A percentile compares a stretch with the other conserved stretches of the same genome.
Conservation (phyloP, 1,140 invertebrate genomes). For the Nasonia giraulti region DNA sequence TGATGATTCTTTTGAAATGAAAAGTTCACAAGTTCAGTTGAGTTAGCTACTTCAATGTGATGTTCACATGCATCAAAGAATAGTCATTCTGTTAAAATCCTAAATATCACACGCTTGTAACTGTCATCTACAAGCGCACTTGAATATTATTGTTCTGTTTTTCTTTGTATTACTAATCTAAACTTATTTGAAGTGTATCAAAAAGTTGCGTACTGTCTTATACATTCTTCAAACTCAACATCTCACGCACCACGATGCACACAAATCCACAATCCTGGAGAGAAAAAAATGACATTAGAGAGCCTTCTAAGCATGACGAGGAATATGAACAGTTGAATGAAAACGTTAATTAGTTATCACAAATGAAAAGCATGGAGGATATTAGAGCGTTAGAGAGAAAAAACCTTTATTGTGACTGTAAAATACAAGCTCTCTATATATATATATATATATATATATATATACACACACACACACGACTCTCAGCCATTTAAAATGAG, state of each 20-base stretch:
- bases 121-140: constrained; percentile 38
- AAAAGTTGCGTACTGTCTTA: constrained; percentile 37
- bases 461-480: too few relatives aligned
- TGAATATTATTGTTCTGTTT: constrained; percentile 48
- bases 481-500: background rate
- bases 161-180: constrained; percentile 16
- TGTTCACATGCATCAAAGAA: constrained; percentile 38
- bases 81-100: constrained; percentile 37
- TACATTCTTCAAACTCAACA: constrained; percentile 27
- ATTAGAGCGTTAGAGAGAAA: background rate
- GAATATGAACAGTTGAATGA: constrained; percentile 1
- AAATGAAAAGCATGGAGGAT: background rate
- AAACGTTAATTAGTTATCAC: background rate
- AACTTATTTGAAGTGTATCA: constrained; percentile 34
- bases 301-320: background rate
- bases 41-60: constrained; percentile 38
- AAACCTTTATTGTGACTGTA: background rate
- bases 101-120: constrained; percentile 52
- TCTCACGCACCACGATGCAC: constrained; percentile 39
- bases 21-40: constrained; percentile 37
- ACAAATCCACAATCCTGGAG: constrained; percentile 38
- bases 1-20: constrained; percentile 34
- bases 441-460: too few relatives aligned
- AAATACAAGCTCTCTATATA: background rate
- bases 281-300: constrained; percentile 35